These are phyloP conservation scores for Eilema caniola DNA, from an alignment of 2,888 invertebrate genomes.

Conservation along the genomic window DNA sequence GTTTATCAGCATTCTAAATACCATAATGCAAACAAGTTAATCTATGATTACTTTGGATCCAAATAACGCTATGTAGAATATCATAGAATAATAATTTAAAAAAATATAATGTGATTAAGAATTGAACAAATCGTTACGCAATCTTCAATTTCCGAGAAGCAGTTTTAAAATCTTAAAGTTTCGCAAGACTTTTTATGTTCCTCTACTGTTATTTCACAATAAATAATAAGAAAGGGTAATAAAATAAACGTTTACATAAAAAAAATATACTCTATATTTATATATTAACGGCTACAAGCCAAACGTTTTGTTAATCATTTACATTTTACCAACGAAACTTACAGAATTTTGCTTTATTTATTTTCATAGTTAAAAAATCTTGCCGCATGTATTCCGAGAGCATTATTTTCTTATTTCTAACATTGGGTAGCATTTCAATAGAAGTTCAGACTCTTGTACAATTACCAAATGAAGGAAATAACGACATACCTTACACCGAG, in stretches of 20 bases:
- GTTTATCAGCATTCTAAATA: no score
- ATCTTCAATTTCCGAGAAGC: background rate
- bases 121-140: no score
- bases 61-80: no score
- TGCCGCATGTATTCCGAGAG: background rate
- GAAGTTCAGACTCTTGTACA: slow-evolving; percentile 45
- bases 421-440: slow-evolving; percentile 30
- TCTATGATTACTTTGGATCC: no score
- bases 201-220: background rate
- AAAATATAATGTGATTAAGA: no score
- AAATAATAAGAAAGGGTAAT: background rate
- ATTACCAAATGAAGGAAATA: slow-evolving; percentile 47
- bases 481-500: slow-evolving; percentile 52
- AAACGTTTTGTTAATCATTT: background rate
- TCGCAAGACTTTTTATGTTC: background rate
- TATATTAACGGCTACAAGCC: background rate
- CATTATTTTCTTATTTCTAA: background rate
- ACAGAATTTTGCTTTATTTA: background rate
- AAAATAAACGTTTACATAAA: background rate
- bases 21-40: no score
- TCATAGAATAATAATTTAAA: no score
- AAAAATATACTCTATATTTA: no score
- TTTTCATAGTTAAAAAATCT: background rate
- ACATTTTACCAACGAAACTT: background rate
- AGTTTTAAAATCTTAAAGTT: background rate